A percentile compares a stretch with the other conserved stretches of the same genome.
Conservation (phyloP, 2,888 invertebrate genomes). For the Diaprepes abbreviatus region DNA sequence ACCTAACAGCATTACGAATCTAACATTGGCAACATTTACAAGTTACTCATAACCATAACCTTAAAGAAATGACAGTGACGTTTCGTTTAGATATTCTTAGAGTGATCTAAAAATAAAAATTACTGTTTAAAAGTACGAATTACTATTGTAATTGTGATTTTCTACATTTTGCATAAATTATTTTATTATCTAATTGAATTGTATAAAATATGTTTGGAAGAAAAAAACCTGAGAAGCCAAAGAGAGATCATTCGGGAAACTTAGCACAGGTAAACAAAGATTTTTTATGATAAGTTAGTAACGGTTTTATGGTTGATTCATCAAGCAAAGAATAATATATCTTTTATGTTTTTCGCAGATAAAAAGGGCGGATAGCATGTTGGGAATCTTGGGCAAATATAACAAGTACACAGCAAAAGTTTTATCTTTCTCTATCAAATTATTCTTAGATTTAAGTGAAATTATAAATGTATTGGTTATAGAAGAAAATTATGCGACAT, state of each 20-base stretch:
- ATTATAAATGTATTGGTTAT: too few species aligned
- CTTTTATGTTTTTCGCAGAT: too few species aligned
- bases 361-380: too few species aligned
- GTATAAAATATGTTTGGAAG: constrained; percentile 46
- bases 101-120: constrained; percentile 16
- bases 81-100: neutral
- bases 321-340: neutral
- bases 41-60: neutral
- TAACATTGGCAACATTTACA: neutral
- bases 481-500: too few species aligned
- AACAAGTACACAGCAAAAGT: too few species aligned
- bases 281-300: constrained; percentile 16
- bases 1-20: too few species aligned
- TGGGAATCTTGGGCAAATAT: too few species aligned
- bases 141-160: neutral
- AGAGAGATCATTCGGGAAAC: constrained; percentile 57
- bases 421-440: too few species aligned
- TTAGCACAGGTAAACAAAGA: constrained; percentile 56
- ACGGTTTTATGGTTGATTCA: constrained; percentile 20
- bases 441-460: too few species aligned
- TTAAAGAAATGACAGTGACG: neutral
- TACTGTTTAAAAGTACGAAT: neutral
- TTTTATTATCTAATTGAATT: constrained; percentile 38
- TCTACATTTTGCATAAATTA: constrained; percentile 42
- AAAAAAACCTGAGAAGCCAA: constrained; percentile 55